phyloP scores from a whole-genome alignment of 2,888 invertebrate species.

The Hydrotaea diabolus region DNA sequence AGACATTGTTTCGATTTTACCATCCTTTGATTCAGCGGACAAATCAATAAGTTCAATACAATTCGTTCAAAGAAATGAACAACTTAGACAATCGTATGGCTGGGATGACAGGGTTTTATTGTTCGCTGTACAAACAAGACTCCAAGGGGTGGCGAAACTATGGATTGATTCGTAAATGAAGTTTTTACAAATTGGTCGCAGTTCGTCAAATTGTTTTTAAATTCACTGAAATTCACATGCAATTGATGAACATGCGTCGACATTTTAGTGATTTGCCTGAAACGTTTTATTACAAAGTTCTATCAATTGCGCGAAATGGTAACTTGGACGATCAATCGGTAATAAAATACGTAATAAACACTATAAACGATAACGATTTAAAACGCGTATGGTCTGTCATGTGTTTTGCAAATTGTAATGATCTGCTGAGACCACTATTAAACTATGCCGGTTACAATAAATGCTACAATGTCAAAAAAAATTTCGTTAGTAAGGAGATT shows the following conservation, averaged over 20 bases:
- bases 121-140: constrained; percentile 33
- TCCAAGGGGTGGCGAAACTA: constrained; percentile 40
- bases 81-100: constrained; percentile 20
- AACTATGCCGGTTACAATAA: neutral
- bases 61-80: constrained; percentile 6
- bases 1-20: no score
- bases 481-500: neutral
- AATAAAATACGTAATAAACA: constrained; percentile 25
- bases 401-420: neutral
- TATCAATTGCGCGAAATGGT: constrained; percentile 4
- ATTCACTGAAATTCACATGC: neutral
- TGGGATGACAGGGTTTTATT: constrained; percentile 38
- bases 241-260: constrained; percentile 21
- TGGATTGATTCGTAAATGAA: constrained; percentile 35
- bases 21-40: no score
- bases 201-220: neutral
- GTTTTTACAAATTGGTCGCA: constrained; percentile 18
- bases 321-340: constrained; percentile 31
- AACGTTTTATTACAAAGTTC: constrained; percentile 26
- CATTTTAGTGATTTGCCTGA: neutral
- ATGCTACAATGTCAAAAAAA: neutral
- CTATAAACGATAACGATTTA: neutral
- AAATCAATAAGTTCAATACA: no score
- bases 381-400: neutral
- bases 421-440: neutral